Base-by-base conservation (phyloP, 1,140 invertebrate genomes). In the Himalopsyche phryganea region DNA sequence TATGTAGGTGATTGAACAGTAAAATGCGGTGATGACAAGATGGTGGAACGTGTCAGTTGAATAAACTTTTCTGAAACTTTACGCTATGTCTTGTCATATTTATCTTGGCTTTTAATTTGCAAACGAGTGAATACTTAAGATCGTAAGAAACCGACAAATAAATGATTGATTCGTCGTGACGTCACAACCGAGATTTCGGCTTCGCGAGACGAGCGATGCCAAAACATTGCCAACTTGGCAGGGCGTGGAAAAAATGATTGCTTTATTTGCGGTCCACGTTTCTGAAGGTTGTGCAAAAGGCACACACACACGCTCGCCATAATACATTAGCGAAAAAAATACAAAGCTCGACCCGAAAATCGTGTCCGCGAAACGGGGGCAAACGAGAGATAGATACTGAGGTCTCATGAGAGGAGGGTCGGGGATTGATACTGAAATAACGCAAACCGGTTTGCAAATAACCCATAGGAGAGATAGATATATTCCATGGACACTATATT, bases 201-300 rank as follows among this genome's bases (percentile, higher is more conserved):
- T 40, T n/a, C 11, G 38, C 38, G 38, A 40, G 15, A 40, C 38
- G 11, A 13, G n/a, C 38, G 38, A 40, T 40, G 38, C 38, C 38
- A 40, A 40, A 40, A 40, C n/a, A n/a, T 15, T n/a, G 38, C 38
- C n/a, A 40, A 15, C 38, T n/a, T 15, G 15, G 11, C 11, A 40
- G 15, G 11, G n/a, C 38, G 38, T 13, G n/a, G 11, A 40, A 40
- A 40, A 40, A 40, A 40, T 40, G 38, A 40, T 40, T 40, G 38
- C 38, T 40, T 40, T 40, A 40, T 40, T 40, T 40, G 38, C 38
- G 38, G 15, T 13, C 38, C 38, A 15, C 38, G 38, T 40, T 40
- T 40, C 38, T 40, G 38, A 40, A 40, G 38, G 38, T 40, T 40
- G 38, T 15, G 15, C 11, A 28, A 28, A 28, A 28, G 23, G 23